Evolutionary conservation across 2,888 invertebrate genomes (phyloP), one percentile per base, ranked within the genome.

Genomic region (Branchellion lobata): DNA sequence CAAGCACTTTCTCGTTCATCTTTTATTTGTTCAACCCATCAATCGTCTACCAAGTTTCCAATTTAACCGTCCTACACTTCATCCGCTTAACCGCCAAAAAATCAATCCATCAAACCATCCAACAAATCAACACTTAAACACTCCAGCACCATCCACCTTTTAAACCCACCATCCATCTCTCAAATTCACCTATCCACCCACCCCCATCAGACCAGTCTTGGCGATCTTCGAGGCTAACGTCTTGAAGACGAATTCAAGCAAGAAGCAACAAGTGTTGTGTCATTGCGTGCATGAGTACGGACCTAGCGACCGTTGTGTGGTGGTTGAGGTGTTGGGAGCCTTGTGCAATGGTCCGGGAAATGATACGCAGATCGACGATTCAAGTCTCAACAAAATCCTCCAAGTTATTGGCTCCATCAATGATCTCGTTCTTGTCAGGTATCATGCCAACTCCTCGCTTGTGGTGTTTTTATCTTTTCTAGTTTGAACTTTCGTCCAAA

Each of bases 251-350:
- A 92, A 94, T 85, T 90, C 91, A 73, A 91, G 91, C 24, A 91
- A 91, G 85, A 91, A 95, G 80, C 91, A 93, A 85, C 89, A 90
- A 84, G 92, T 95, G 0, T 94, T 97, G 85, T 91, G 79, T 14
- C 65, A 82, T 18, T 80, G 81, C 1, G 53, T 81, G 18, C 31
- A 74, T 31, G n/a, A 79, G 8, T 76, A 80, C n/a, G 82, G 98
- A 0, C 98, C 98, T 3, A 94, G 95, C 0, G 97, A 99, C 89
- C 93, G 94, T 0, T 96, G 96, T 27, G 92, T 98, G 82, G 91
- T 97, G 73, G 91, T 97, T 11, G 85, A 86, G 89, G 90, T 85
- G 21, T n/a, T 3, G 61, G 21, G 61, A 24, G n/a, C n/a, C n/a
- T n/a, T n/a, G n/a, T n/a, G n/a, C n/a, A n/a, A n/a, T n/a, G 24